A percentile compares a stretch with the other conserved stretches of the same genome.
Conservation (phyloP, 1,140 invertebrate species). For the Saccostrea glomerata region DNA sequence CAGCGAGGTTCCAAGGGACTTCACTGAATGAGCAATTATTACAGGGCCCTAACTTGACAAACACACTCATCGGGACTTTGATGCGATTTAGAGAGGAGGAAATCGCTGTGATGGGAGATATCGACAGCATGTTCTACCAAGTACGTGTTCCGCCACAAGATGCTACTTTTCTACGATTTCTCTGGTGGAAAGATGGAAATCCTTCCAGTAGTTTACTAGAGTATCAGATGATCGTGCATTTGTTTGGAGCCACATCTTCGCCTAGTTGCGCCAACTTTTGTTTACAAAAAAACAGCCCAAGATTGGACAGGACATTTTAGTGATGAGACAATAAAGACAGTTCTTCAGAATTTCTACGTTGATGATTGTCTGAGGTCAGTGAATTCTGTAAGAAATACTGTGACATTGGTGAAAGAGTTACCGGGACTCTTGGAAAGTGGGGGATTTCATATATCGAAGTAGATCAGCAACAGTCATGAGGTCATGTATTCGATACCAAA, state of each 20-base stretch:
- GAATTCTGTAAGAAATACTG: constrained; percentile 37
- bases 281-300: constrained; percentile 41
- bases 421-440: not conserved
- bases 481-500: constrained; percentile 55
- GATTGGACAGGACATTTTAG: constrained; percentile 51
- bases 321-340: not conserved
- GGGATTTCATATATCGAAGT: constrained; percentile 58
- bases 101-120: not conserved
- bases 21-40: constrained; percentile 55
- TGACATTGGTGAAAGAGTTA: constrained; percentile 25
- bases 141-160: not conserved
- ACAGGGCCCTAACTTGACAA: constrained; percentile 59
- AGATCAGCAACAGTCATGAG: constrained; percentile 49
- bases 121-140: constrained; percentile 52
- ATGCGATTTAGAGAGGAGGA: not conserved
- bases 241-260: constrained; percentile 32
- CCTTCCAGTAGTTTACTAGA: not conserved
- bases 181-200: constrained; percentile 45
- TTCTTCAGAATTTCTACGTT: constrained; percentile 46
- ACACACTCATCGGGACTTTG: constrained; percentile 52
- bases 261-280: constrained; percentile 6
- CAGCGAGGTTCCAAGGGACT: constrained; percentile 46
- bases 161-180: constrained; percentile 30
- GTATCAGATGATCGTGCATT: constrained; percentile 20
- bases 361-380: constrained; percentile 52